These are phyloP conservation scores for Alexandromys fortis DNA, from an alignment of 2,113 vertebrate species.

Conservation along the genomic window DNA sequence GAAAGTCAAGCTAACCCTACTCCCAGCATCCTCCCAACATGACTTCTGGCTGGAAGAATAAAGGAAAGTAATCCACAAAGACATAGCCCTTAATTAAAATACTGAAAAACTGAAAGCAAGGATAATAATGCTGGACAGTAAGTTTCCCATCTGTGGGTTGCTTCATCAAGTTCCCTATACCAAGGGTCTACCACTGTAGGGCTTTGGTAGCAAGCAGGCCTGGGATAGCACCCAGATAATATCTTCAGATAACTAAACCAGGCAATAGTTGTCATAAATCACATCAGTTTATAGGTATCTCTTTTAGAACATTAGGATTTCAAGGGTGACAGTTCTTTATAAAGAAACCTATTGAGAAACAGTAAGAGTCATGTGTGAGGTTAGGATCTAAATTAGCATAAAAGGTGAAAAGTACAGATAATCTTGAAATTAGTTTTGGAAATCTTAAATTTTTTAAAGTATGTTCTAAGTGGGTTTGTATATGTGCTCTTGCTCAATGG, in stretches of 20 bases:
- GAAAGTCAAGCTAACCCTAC: conserved; percentile 61
- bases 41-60: conserved; percentile 68
- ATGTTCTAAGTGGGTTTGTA: background rate
- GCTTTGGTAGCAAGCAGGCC: background rate
- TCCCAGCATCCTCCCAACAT: conserved; percentile 60
- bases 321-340: conserved; percentile 27
- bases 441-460: background rate
- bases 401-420: conserved; percentile 1
- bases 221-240: background rate
- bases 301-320: conserved; percentile 43
- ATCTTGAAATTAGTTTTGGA: conserved; percentile 21
- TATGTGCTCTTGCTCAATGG: background rate
- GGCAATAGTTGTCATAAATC: background rate
- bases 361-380: background rate
- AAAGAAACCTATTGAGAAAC: conserved; percentile 9
- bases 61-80: conserved; percentile 74
- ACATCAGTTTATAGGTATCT: background rate
- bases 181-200: background rate
- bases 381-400: conserved; percentile 31
- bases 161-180: background rate
- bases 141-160: background rate
- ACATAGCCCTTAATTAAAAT: conserved; percentile 72
- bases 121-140: background rate
- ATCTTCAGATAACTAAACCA: background rate
- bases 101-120: conserved; percentile 16